Conservation (phyloP, 2,797 vertebrate species). For the Alauda arvensis region DNA sequence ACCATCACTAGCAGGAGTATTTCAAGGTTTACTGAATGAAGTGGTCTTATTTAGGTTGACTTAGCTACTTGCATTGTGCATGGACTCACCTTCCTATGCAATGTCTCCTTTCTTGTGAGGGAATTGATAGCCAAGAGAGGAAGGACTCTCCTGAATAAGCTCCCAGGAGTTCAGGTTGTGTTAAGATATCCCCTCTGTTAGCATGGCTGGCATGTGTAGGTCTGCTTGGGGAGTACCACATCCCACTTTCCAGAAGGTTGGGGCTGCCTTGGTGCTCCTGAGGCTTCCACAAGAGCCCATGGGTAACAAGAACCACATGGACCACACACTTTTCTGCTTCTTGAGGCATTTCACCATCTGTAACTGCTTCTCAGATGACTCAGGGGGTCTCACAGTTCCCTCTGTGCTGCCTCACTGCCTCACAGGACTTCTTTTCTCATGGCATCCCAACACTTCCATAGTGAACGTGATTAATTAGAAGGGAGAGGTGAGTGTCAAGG, state of each 20-base stretch:
- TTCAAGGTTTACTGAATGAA: not conserved
- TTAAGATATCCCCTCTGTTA: not conserved
- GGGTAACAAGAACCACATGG: conserved; percentile 37
- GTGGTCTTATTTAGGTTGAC: not conserved
- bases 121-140: not conserved
- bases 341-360: conserved; percentile 16
- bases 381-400: not conserved
- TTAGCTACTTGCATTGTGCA: not conserved
- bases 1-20: not conserved
- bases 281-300: not conserved
- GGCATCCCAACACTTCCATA: not conserved
- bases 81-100: not conserved
- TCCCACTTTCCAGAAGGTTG: not conserved
- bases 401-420: not conserved
- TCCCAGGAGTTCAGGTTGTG: not conserved
- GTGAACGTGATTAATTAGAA: not conserved
- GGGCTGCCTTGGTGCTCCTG: not conserved
- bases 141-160: not conserved
- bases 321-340: not conserved
- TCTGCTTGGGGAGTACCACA: not conserved
- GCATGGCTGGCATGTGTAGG: not conserved
- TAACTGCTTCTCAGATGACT: not conserved
- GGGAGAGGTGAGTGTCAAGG: not conserved
- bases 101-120: not conserved
- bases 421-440: not conserved